These are phyloP conservation scores for Eulemur mongoz DNA, from an alignment of 2,797 vertebrate species.

Conservation along the genomic window DNA sequence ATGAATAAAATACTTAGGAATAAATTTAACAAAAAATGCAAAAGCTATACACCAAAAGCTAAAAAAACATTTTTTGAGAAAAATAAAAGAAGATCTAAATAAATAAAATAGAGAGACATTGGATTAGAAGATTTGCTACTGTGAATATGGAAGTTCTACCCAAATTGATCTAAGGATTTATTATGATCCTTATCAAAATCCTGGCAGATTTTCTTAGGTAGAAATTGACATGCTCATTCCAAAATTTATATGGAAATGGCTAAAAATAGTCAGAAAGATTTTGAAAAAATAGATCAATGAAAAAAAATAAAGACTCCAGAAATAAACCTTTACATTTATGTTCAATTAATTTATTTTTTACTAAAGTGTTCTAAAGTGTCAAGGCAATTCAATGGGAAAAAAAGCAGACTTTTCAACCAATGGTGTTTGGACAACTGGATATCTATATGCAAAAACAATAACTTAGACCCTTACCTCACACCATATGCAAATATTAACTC, in stretches of 20 bases:
- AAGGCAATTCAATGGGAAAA: slow-evolving; percentile 3
- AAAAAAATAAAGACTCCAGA: neutral
- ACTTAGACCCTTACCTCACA: neutral
- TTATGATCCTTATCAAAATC: neutral
- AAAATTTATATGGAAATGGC: neutral
- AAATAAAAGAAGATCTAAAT: neutral
- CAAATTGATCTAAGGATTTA: neutral
- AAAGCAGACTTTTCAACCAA: slow-evolving; percentile 10
- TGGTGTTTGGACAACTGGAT: neutral
- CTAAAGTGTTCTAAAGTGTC: neutral
- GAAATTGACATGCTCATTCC: slow-evolving; percentile 6
- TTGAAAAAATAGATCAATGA: neutral
- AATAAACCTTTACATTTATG: neutral
- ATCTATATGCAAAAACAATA: neutral
- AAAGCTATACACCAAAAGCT: neutral
- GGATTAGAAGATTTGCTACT: neutral
- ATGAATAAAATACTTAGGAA: neutral
- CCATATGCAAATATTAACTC: neutral
- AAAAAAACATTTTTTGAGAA: neutral
- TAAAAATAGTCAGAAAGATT: slow-evolving; percentile 39
- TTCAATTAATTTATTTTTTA: neutral
- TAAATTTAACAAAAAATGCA: neutral
- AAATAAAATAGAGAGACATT: neutral
- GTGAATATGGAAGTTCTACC: neutral
- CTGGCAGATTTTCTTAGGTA: neutral